Base-by-base conservation (phyloP, 2,888 invertebrate genomes). In the Serrognathus titanus region DNA sequence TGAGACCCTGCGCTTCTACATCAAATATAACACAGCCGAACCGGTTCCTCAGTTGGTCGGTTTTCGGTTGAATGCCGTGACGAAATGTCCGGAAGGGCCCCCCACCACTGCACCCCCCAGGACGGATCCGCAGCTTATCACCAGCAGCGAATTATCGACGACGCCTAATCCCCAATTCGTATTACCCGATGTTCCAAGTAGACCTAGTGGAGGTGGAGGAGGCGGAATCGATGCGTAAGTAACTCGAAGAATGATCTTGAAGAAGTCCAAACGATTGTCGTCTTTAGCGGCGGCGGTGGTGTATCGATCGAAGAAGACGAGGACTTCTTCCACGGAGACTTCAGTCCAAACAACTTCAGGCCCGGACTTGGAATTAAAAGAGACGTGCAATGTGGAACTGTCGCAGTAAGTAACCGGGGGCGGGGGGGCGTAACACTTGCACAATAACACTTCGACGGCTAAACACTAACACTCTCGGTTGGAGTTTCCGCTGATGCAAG, bases 61-160 rank as follows among this genome's bases (percentile, higher is more conserved):
- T 1, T 81, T 84, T 24, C 66, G 81, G 39, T 71, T 85, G 31
- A 86, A 86, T 58, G 85, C 85, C 0, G 76, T 82, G 58, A 82
- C 83, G 50, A 82, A 85, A 7, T 84, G 85, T 66, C 80, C 81
- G 0, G 64, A 64, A 48, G 63, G 85, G 1, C 57, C 53, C 35
- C 24, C 57, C 16, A 63, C 65, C 8, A 64, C 63, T 1, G 85
- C 65, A 82, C 56, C 59, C 3, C 55, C 60, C 81, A 0, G 74
- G 66, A 40, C 77, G 73, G 20, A 69, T 63, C 37, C 66, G 60
- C n/a, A 78, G 70, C 16, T 70, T 35, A 65, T 68, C 12, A 68
- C 67, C 35, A 67, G 67, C 49, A 59, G 60, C 56, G 55, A 64
- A 13, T 48, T 66, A 13, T 56, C 59, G 31, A 66, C 65, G 10